Conservation (phyloP, 2,888 invertebrate genomes). For the Gymnocheta viridis region DNA sequence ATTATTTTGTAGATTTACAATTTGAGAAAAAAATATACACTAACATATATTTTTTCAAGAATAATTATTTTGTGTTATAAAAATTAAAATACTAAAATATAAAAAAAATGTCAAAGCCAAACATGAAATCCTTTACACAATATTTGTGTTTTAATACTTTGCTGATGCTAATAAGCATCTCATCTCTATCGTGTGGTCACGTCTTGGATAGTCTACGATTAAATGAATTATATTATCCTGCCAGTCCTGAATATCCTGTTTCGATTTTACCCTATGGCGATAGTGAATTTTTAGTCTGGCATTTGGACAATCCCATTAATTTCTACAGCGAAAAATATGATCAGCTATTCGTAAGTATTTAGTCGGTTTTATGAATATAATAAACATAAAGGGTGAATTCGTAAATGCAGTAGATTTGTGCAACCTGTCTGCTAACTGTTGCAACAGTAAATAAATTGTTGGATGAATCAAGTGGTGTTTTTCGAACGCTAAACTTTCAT, state of each 20-base stretch:
- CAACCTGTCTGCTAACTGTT: neutral
- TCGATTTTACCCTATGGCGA: constrained; percentile 78
- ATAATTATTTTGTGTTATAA: constrained; percentile 36
- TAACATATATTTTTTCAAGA: constrained; percentile 45
- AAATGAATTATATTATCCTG: constrained; percentile 77
- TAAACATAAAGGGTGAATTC: no score
- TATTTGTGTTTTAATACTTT: constrained; percentile 72
- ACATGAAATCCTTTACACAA: constrained; percentile 71
- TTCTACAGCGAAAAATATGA: constrained; percentile 91
- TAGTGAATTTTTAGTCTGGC: constrained; percentile 77
- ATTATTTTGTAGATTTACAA: constrained; percentile 22
- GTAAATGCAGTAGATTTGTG: no score
- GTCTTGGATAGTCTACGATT: constrained; percentile 77
- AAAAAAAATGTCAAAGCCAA: constrained; percentile 61
- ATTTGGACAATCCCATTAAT: constrained; percentile 85
- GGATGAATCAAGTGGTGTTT: no score
- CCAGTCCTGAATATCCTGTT: constrained; percentile 71
- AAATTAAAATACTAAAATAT: neutral
- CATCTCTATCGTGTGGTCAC: constrained; percentile 71
- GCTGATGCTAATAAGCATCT: constrained; percentile 70
- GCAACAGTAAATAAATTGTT: no score
- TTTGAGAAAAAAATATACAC: neutral
- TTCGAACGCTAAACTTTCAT: no score
- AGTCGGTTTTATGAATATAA: neutral
- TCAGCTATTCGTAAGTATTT: constrained; percentile 93